Percentiles rank a stretch among this genome's conserved stretches.
Conservation (phyloP, 1,140 invertebrate species). For the Trichonephila clavata region DNA sequence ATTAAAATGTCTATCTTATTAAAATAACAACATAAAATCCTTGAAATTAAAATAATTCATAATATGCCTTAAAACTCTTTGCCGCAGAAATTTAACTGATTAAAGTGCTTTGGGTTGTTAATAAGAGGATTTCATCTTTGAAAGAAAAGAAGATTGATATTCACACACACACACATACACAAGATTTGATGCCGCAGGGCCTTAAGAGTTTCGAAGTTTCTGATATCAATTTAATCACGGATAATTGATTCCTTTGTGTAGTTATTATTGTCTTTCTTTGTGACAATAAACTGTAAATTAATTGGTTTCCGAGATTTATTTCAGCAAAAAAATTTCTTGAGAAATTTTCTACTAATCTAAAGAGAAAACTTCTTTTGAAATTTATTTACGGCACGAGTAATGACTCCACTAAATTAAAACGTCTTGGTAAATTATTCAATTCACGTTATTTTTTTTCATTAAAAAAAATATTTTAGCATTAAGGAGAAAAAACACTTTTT, state of each 20-base stretch:
- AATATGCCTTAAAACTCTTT: neutral
- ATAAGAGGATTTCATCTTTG: constrained; percentile 36
- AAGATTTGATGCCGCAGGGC: neutral
- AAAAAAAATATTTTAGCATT: no score
- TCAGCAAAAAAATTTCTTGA: neutral
- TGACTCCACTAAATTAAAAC: no score
- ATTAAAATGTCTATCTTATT: neutral
- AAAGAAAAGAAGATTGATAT: constrained; percentile 1
- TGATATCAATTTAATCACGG: constrained; percentile 10
- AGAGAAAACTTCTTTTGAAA: neutral
- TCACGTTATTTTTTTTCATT: no score
- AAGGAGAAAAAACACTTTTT: no score
- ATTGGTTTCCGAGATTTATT: neutral
- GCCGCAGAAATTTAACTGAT: neutral
- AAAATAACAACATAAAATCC: neutral
- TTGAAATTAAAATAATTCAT: neutral
- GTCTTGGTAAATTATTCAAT: no score
- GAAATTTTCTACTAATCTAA: neutral
- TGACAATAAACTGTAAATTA: constrained; percentile 19
- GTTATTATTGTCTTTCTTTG: constrained; percentile 28
- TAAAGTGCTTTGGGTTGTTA: constrained; percentile 12
- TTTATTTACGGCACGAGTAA: neutral
- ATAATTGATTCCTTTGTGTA: constrained; percentile 29
- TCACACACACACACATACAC: no score
- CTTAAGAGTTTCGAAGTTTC: neutral